phyloP scores from a whole-genome alignment of 2,113 vertebrate species.

The Xenopus borealis region DNA sequence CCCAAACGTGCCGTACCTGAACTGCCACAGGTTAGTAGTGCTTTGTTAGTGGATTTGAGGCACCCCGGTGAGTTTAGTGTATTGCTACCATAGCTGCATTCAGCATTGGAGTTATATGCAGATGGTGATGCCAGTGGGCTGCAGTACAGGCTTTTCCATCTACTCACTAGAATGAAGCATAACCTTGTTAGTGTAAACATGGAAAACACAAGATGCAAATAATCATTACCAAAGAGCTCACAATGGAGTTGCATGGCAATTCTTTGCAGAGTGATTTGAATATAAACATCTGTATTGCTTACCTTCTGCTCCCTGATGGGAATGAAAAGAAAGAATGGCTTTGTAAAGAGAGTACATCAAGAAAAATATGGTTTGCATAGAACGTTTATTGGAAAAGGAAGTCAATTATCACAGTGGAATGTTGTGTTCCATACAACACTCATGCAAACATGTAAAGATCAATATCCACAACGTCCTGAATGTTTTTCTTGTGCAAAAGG shows the following conservation, averaged over 20 bases:
- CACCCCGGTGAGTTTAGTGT: conserved; percentile 86
- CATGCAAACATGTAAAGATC: too few species aligned
- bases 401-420: too few species aligned
- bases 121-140: conserved; percentile 70
- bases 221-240: background rate
- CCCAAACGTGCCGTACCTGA: conserved; percentile 85
- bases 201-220: conserved; percentile 11
- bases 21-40: conserved; percentile 93
- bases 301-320: background rate
- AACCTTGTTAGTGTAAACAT: conserved; percentile 7
- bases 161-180: conserved; percentile 69
- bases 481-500: too few species aligned
- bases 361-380: background rate
- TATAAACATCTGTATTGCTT: background rate
- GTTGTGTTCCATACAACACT: too few species aligned
- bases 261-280: background rate
- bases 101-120: conserved; percentile 62
- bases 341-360: background rate
- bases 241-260: background rate
- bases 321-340: conserved; percentile 23
- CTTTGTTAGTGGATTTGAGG: conserved; percentile 96
- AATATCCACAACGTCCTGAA: too few species aligned
- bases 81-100: conserved; percentile 72
- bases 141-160: conserved; percentile 90
- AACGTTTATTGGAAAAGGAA: background rate